Conservation (phyloP, 2,888 invertebrate genomes). For the Agrochola circellaris region DNA sequence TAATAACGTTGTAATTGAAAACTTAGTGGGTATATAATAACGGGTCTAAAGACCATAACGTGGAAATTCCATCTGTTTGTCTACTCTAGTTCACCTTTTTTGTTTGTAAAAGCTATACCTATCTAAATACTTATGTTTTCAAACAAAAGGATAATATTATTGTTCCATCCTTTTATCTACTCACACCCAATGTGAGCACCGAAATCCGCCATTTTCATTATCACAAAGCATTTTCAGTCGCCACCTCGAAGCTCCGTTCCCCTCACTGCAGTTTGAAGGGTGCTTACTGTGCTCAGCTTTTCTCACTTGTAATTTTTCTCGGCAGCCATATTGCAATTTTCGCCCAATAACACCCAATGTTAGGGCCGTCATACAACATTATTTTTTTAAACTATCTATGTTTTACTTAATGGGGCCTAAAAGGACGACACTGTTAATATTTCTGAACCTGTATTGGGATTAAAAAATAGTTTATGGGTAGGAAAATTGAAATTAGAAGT, state of each 20-base stretch:
- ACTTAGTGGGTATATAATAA: too few species aligned
- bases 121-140: not conserved
- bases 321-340: conserved; percentile 79
- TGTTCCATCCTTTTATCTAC: conserved; percentile 51
- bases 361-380: conserved; percentile 52
- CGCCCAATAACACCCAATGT: conserved; percentile 76
- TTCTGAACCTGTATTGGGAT: not conserved
- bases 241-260: conserved; percentile 61
- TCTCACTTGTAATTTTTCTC: conserved; percentile 85
- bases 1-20: not conserved
- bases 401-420: not conserved
- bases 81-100: not conserved
- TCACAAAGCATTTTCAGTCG: conserved; percentile 68
- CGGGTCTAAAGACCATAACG: not conserved
- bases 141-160: conserved; percentile 33
- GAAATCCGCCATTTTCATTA: conserved; percentile 66
- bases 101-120: not conserved
- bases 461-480: not conserved
- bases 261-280: conserved; percentile 78
- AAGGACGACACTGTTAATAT: not conserved
- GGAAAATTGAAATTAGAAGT: not conserved
- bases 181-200: conserved; percentile 52
- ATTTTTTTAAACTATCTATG: conserved; percentile 37
- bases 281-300: conserved; percentile 73
- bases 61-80: not conserved